Evolutionary conservation across 2,888 invertebrate genomes (phyloP).

Genomic region (Crepidodera aurea): DNA sequence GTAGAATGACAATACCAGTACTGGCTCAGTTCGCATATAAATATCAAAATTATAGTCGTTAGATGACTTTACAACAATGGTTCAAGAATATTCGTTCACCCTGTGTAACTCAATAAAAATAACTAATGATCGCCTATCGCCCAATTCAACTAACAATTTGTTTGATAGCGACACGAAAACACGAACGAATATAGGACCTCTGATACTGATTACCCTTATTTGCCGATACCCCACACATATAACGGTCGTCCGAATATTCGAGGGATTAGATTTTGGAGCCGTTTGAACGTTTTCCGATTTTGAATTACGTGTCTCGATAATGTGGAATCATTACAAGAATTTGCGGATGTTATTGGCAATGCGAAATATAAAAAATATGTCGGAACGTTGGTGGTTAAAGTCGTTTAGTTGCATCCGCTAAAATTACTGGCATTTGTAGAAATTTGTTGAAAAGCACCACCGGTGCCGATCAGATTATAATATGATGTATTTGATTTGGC

Average conservation of each 20-base stretch:
- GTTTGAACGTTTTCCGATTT: slow-evolving; percentile 20
- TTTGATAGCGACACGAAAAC: slow-evolving; percentile 1
- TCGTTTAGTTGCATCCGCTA: not conserved
- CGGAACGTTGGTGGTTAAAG: not conserved
- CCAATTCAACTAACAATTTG: slow-evolving; percentile 7
- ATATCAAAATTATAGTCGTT: too few species aligned
- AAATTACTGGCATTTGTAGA: not conserved
- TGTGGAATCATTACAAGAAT: slow-evolving; percentile 21
- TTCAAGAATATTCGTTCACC: too few species aligned
- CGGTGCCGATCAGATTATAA: too few species aligned
- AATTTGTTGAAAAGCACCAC: too few species aligned
- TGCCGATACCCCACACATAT: slow-evolving; percentile 22
- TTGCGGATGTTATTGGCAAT: slow-evolving; percentile 13
- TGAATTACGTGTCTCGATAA: slow-evolving; percentile 11
- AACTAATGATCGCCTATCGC: too few species aligned
- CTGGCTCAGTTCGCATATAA: too few species aligned
- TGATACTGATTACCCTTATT: slow-evolving; percentile 32
- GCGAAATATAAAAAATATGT: not conserved
- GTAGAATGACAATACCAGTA: too few species aligned
- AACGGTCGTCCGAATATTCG: slow-evolving; percentile 18
- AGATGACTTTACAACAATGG: too few species aligned
- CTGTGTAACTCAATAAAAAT: too few species aligned
- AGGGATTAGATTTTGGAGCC: slow-evolving; percentile 14
- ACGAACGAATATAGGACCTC: slow-evolving; percentile 2
- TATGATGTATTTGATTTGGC: too few species aligned